Evolutionary conservation across 2,888 invertebrate genomes (phyloP), one percentile per base, ranked within the genome.

Genomic region (Ophioninae sp.): DNA sequence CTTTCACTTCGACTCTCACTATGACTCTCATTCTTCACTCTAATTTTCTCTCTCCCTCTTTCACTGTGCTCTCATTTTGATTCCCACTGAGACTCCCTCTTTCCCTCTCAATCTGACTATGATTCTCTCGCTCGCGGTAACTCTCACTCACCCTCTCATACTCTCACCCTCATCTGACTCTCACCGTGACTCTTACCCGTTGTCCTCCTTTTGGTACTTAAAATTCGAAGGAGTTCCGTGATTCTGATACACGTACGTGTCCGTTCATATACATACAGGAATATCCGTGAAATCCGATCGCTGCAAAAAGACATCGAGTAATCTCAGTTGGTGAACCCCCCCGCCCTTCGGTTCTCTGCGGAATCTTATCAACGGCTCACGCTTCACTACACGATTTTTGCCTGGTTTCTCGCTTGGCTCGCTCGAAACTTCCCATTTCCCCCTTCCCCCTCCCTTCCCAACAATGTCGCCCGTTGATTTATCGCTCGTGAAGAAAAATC

Each of bases 341-440:
- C 50, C 13, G 64, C 69, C 57, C 68, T 59, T 56, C 17, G 41
- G 56, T 77, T 57, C 76, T 72, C 61, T 20, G 23, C 64, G 50
- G 61, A 61, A 73, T 83, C 83, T 83, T 83, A 83, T 83, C 83
- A 70, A 50, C 17, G 59, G 78, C 81, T 83, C 74, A 81, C 81
- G 84, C 82, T 84, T 59, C 57, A 82, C 84, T 84, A 82, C 84
- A 72, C 84, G 79, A 84, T 82, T 81, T 79, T 74, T 50, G 73
- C 79, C 67, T 41, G 67, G 74, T 69, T 57, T 65, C 67, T 62
- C 79, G 79, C 57, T 30, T 50, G 72, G 75, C 75, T 67, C 65
- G 76, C 74, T 81, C 78, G 83, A 76, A 84, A 81, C 75, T 81
- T 81, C 74, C 74, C 74, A 75, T 83, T 50, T 70, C 76, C 77